A percentile compares a stretch with the other conserved stretches of the same genome.
phyloP scores from a whole-genome alignment of 1,140 invertebrate species.

The Drosophila mauritiana region DNA sequence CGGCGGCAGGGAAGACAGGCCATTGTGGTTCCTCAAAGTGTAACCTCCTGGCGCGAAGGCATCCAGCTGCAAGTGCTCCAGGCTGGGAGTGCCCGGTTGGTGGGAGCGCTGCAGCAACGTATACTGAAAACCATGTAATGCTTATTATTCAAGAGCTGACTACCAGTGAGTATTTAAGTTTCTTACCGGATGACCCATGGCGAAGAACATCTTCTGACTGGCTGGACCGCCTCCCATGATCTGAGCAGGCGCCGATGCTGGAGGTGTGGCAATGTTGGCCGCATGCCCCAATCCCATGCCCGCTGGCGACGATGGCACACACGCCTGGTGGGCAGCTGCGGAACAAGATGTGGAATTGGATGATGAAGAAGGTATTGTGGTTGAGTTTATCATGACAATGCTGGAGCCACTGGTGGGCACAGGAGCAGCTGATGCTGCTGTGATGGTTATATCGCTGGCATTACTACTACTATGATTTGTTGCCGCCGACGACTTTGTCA shows the following conservation, averaged over 20 bases:
- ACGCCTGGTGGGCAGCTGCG: constrained; percentile 63
- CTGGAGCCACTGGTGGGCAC: constrained; percentile 14
- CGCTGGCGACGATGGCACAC: constrained; percentile 76
- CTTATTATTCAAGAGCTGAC: neutral
- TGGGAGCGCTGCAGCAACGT: constrained; percentile 59
- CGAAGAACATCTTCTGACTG: constrained; percentile 69
- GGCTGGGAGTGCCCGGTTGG: constrained; percentile 45
- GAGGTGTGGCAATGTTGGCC: constrained; percentile 67
- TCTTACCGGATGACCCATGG: constrained; percentile 76
- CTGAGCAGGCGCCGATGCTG: constrained; percentile 68
- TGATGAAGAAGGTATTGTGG: constrained; percentile 28
- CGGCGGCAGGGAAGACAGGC: constrained; percentile 51
- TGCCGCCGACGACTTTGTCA: constrained; percentile 51
- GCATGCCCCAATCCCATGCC: constrained; percentile 64
- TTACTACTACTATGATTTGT: constrained; percentile 71
- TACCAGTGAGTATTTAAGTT: fast-evolving
- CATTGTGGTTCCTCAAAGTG: constrained; percentile 76
- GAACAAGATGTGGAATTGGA: constrained; percentile 64
- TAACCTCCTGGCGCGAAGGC: constrained; percentile 46
- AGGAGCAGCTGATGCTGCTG: constrained; percentile 10
- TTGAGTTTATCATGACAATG: constrained; percentile 75
- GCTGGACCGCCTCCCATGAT: constrained; percentile 53
- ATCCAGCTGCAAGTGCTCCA: constrained; percentile 68
- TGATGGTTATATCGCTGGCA: constrained; percentile 74
- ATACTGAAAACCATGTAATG: constrained; percentile 40